Evolutionary conservation across 2,797 vertebrate species (phyloP), one percentile per base, ranked within the genome.

Genomic region (Lacerta viridis): DNA sequence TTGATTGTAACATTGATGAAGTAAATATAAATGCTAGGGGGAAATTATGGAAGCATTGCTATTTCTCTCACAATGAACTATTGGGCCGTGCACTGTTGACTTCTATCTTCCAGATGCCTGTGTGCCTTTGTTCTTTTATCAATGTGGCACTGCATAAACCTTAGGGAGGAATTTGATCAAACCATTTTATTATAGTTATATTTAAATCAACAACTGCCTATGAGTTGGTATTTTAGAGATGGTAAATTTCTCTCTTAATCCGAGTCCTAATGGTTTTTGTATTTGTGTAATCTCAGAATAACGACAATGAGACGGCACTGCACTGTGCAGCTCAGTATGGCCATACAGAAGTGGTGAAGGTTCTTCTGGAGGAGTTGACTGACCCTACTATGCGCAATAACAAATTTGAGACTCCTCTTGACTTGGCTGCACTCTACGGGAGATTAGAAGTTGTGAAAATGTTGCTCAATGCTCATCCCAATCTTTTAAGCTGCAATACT

Each of bases 361-460:
- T 99, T 82, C 97, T 99, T 76, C 92, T 99, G 96, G 99, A 99
- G 96, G 99, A 99, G 96, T 96, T 99, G 89, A 99, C 99, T 0
- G 99, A 99, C 96, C 99, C 99, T 94, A 99, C 99, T 92, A 99
- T 99, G 99, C 98, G 99, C 93, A 99, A 99, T 95, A 98, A 98
- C 97, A 99, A 99, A 91, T 98, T 99, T 0, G 99, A 99, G 98
- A 99, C 99, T 0, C 99, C 99, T 0, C 97, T 99, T 96, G 99
- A 99, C 96, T 97, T 99, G 95, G 99, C 99, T 0, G 98, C 99
- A 0, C 97, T 99, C 7, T 99, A 99, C 0, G 99, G 99, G 89
- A 97, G 99, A n/a, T 96, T 99, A 94, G 99, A 99, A 93, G 99
- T 99, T 0, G 99, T 99, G 92, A 99, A 98, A 96, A 97, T 99